A percentile compares a stretch with the other conserved stretches of the same genome.
Conservation (phyloP, 1,140 invertebrate species). For the Pinna nobilis region DNA sequence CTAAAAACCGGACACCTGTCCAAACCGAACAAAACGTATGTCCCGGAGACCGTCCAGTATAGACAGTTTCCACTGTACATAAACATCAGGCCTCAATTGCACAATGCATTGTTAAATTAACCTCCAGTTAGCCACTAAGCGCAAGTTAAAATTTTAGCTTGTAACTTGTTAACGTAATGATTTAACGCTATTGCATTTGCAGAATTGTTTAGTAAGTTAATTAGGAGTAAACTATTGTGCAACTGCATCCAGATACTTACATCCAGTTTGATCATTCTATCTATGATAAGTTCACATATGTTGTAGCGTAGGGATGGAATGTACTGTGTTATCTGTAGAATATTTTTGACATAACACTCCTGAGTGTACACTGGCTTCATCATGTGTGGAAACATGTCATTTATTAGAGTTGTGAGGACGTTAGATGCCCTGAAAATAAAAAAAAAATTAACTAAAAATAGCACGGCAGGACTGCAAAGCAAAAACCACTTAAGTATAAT, state of each 20-base stretch:
- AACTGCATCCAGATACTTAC: slow-evolving; percentile 71
- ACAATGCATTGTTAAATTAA: no score
- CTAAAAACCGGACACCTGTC: no score
- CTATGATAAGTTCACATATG: slow-evolving; percentile 81
- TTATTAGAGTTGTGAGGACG: slow-evolving; percentile 76
- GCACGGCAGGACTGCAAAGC: background rate
- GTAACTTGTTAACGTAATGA: no score
- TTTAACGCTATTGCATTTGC: background rate
- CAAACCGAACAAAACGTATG: no score
- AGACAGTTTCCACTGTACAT: no score
- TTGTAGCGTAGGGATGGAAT: slow-evolving; percentile 78
- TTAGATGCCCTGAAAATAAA: slow-evolving; percentile 76
- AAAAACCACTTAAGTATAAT: background rate
- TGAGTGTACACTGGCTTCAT: slow-evolving; percentile 76
- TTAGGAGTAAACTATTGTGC: background rate
- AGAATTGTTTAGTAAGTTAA: background rate
- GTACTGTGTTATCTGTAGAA: slow-evolving; percentile 81
- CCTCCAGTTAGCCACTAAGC: no score
- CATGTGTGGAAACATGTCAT: slow-evolving; percentile 81
- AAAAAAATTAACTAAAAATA: slow-evolving; percentile 5
- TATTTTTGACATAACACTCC: slow-evolving; percentile 81
- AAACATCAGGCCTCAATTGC: no score
- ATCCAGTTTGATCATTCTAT: slow-evolving; percentile 83
- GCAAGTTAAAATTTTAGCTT: no score
- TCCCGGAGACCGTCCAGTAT: no score